Percentiles rank a stretch among this genome's conserved stretches.
Evolutionary conservation across 2,888 invertebrate genomes (phyloP).

Genomic region (Volucella zonaria): DNA sequence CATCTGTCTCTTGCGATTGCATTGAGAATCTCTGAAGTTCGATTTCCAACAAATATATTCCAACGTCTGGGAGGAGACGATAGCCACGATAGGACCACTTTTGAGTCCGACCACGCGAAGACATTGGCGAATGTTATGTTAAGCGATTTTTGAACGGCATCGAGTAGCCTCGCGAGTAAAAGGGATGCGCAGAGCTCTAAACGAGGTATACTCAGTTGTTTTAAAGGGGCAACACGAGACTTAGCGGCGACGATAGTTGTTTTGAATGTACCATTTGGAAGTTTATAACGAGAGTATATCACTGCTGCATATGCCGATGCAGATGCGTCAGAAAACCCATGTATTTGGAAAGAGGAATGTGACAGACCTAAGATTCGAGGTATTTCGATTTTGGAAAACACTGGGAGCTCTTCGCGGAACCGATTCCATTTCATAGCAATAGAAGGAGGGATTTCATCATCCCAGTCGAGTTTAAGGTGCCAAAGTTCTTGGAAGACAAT

Average conservation of each 20-base stretch:
- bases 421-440: too few relatives aligned
- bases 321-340: conserved; percentile 53
- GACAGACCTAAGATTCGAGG: background rate
- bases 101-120: too few relatives aligned
- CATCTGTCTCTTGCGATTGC: conserved; percentile 51
- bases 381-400: background rate
- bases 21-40: conserved; percentile 62
- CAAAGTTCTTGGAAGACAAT: conserved; percentile 5
- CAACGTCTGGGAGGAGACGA: too few relatives aligned
- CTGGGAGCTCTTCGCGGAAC: background rate
- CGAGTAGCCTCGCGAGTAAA: too few relatives aligned
- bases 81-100: too few relatives aligned
- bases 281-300: conserved; percentile 36
- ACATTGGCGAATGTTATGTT: too few relatives aligned
- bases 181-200: too few relatives aligned
- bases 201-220: too few relatives aligned
- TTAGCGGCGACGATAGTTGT: too few relatives aligned
- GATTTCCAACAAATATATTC: conserved; percentile 64
- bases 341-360: conserved; percentile 1
- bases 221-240: too few relatives aligned
- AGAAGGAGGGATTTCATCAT: background rate
- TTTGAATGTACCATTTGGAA: too few relatives aligned
- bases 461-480: background rate
- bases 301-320: conserved; percentile 41
- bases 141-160: too few relatives aligned